Evolutionary conservation across 2,113 vertebrate species (phyloP).

Genomic region (Heterochromis multidens): DNA sequence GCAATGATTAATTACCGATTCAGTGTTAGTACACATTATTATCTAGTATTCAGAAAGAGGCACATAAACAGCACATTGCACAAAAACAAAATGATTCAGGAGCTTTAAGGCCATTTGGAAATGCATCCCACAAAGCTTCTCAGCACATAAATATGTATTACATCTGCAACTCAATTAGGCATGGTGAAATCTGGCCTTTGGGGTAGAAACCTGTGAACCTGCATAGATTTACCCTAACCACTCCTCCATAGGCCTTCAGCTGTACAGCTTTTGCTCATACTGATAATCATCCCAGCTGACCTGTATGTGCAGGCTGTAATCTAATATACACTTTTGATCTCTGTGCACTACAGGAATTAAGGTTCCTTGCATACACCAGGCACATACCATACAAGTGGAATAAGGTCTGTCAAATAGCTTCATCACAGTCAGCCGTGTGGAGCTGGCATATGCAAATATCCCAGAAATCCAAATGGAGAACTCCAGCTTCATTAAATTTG

Average conservation of each 20-base stretch:
- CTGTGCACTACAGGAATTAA: background rate
- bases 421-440: slow-evolving; percentile 33
- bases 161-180: slow-evolving; percentile 61
- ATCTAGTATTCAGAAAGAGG: slow-evolving; percentile 37
- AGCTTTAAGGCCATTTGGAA: slow-evolving; percentile 48
- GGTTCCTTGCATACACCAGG: slow-evolving; percentile 29
- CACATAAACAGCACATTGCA: slow-evolving; percentile 19
- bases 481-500: slow-evolving; percentile 78
- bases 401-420: slow-evolving; percentile 45
- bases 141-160: slow-evolving; percentile 60
- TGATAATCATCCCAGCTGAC: slow-evolving; percentile 37
- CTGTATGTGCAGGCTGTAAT: slow-evolving; percentile 19
- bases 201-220: slow-evolving; percentile 46
- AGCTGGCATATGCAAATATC: slow-evolving; percentile 59
- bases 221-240: slow-evolving; percentile 36
- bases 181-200: slow-evolving; percentile 49
- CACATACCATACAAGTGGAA: slow-evolving; percentile 33
- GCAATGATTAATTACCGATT: slow-evolving; percentile 69
- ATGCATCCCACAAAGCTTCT: slow-evolving; percentile 43
- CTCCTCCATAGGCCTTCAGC: slow-evolving; percentile 17
- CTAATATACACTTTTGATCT: slow-evolving; percentile 22
- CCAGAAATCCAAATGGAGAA: slow-evolving; percentile 64
- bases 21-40: slow-evolving; percentile 54
- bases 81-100: slow-evolving; percentile 37
- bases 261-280: slow-evolving; percentile 1